phyloP scores from a whole-genome alignment of 30 jellyfish, hydroid and myxozoan genomes.

The Morbakka virulenta region DNA sequence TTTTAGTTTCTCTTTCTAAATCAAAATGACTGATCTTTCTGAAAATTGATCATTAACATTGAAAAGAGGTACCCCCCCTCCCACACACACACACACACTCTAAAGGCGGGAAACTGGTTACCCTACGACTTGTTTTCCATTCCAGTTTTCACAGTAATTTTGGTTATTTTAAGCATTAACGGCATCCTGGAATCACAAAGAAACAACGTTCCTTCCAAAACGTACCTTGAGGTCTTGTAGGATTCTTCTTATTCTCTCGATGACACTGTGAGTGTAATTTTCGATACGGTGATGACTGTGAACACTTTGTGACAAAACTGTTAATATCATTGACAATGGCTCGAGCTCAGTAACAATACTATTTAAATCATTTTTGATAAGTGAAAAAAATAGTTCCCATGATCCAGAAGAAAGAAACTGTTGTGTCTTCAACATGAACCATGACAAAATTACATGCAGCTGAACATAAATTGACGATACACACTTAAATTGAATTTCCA shows the following conservation, averaged over 20 bases:
- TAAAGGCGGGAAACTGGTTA: too few species aligned
- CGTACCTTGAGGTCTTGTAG: not conserved
- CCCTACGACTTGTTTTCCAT: too few species aligned
- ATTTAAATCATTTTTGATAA: slow-evolving; percentile 20
- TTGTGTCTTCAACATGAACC: slow-evolving; percentile 59
- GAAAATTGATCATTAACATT: too few species aligned
- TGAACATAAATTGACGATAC: not conserved
- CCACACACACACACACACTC: too few species aligned
- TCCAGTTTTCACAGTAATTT: too few species aligned
- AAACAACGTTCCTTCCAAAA: too few species aligned
- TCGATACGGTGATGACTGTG: not conserved
- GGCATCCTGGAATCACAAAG: too few species aligned
- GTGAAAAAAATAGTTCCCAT: slow-evolving; percentile 52
- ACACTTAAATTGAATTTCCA: not conserved
- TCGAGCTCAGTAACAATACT: not conserved
- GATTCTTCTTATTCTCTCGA: not conserved
- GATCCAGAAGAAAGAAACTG: slow-evolving; percentile 67
- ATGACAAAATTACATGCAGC: slow-evolving; percentile 26
- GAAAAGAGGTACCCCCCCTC: too few species aligned
- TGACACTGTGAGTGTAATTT: not conserved
- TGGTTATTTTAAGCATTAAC: too few species aligned
- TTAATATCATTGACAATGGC: not conserved
- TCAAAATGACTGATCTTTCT: too few species aligned
- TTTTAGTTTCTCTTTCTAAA: too few species aligned
- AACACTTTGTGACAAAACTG: not conserved